Base-by-base conservation (phyloP, 2,888 invertebrate species). In the Osmoderma eremita region DNA sequence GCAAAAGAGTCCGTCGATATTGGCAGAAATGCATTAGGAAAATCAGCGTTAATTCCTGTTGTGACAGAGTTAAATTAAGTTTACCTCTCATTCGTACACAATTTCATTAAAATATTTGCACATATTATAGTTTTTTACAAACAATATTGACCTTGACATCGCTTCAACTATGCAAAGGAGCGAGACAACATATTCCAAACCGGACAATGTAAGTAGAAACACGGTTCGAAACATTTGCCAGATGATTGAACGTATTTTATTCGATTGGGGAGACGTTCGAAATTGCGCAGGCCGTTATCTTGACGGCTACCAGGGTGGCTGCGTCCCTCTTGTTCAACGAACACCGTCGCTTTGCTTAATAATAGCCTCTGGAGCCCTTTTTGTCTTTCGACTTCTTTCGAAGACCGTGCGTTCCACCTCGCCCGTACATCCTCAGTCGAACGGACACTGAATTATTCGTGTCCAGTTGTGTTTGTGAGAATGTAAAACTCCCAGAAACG, bases 361-460 rank as follows among this genome's bases (percentile, higher is more conserved):
- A 61, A 61, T 48, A 61, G 58, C 58, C 58, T 18, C 17, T 45
- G 58, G 45, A 17, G 24, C 76, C 78, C 78, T 80, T 81, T 79
- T 80, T 80, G 77, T 78, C 78, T 75, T 61, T 61, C 13, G 50
- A 51, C 20, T 30, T 12, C 22, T 75, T 39, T n/a, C 50, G 18
- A 53, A 36, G 38, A 38, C 53, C 24, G 38, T 24, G 13, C 38
- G 38, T 18, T 53, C 38, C 24, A 10, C 18, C 22, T 48, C 48
- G 4, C 48, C 48, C 12, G 30, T 50, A n/a, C 13, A 13, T 12
- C 13, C 15, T 50, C 38, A 15, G 53, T 24, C n/a, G 50, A 53
- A 22, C 65, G 51, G 68, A 24, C 58, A 61, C 77, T 81, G 80
- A 81, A 81, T 81, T 81, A 82, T 82, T 80, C 79, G 80, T 80